Evolutionary conservation across 2,797 vertebrate species (phyloP).

Genomic region (Spea hammondii): DNA sequence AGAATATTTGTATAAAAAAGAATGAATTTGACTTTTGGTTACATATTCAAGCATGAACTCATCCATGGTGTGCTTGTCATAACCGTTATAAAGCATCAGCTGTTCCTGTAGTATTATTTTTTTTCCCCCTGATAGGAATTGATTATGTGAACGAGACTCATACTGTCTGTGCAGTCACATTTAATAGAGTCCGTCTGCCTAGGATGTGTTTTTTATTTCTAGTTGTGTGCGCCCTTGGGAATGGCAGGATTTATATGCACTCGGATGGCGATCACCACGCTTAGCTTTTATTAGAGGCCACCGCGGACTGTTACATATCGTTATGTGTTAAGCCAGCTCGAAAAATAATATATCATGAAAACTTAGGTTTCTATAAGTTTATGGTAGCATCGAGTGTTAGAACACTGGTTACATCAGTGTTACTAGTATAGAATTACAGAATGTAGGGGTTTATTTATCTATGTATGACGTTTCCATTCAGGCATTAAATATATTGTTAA

Average conservation of each 20-base stretch:
- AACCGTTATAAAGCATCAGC: background rate
- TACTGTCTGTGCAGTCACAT: slow-evolving; percentile 7
- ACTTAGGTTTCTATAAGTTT: too few relatives aligned
- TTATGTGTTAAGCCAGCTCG: background rate
- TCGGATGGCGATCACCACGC: too few relatives aligned
- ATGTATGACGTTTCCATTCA: too few relatives aligned
- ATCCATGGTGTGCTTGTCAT: background rate
- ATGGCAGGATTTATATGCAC: too few relatives aligned
- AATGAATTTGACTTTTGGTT: background rate
- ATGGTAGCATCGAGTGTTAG: too few relatives aligned
- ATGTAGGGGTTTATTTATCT: too few relatives aligned
- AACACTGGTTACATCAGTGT: too few relatives aligned
- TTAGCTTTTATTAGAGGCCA: too few relatives aligned
- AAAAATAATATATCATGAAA: too few relatives aligned
- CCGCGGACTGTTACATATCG: background rate
- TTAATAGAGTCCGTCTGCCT: slow-evolving; percentile 5
- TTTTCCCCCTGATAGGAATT: slow-evolving; percentile 5
- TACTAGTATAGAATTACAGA: too few relatives aligned
- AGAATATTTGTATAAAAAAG: background rate
- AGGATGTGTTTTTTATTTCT: background rate
- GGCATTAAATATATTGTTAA: too few relatives aligned
- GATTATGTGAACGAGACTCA: slow-evolving; percentile 4
- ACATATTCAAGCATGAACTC: background rate
- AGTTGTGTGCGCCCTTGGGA: too few relatives aligned
- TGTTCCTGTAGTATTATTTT: background rate